These are phyloP conservation scores for Origma solitaria DNA, from an alignment of 2,113 vertebrate genomes.

Conservation along the genomic window DNA sequence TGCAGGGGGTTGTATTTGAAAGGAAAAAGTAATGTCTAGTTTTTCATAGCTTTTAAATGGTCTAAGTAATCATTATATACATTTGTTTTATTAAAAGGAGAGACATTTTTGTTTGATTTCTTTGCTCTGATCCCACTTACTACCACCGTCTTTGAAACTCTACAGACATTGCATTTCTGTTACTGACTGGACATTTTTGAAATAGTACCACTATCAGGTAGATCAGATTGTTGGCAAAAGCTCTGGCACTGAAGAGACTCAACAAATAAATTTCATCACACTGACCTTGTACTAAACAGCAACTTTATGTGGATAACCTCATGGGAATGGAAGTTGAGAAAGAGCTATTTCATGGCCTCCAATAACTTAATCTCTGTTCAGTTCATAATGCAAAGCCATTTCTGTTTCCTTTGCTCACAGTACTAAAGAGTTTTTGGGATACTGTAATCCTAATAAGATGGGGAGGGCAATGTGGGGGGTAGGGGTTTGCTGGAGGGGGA, in stretches of 20 bases:
- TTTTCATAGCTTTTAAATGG: not conserved
- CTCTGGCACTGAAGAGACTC: slow-evolving; percentile 77
- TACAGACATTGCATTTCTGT: slow-evolving; percentile 47
- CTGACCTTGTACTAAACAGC: slow-evolving; percentile 75
- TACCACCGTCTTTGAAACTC: slow-evolving; percentile 33
- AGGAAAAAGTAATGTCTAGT: not conserved
- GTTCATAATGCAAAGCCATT: slow-evolving; percentile 73
- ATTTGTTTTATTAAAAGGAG: not conserved
- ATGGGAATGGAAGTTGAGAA: slow-evolving; percentile 77
- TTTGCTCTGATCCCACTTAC: not conserved
- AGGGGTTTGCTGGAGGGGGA: slow-evolving; percentile 42
- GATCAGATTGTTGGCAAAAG: slow-evolving; percentile 76
- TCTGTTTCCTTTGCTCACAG: slow-evolving; percentile 59
- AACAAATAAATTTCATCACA: slow-evolving; percentile 82
- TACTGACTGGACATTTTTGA: slow-evolving; percentile 69
- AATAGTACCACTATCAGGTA: slow-evolving; percentile 78
- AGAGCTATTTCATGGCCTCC: slow-evolving; percentile 79
- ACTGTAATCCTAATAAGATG: slow-evolving; percentile 43
- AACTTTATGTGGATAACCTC: slow-evolving; percentile 73
- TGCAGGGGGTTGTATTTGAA: not conserved
- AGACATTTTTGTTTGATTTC: not conserved
- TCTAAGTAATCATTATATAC: not conserved
- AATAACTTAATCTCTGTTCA: slow-evolving; percentile 74
- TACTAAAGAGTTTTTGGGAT: slow-evolving; percentile 51
- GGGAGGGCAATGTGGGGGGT: slow-evolving; percentile 54